Conservation (phyloP, 2,888 invertebrate species). For the Cybosia mesomella region DNA sequence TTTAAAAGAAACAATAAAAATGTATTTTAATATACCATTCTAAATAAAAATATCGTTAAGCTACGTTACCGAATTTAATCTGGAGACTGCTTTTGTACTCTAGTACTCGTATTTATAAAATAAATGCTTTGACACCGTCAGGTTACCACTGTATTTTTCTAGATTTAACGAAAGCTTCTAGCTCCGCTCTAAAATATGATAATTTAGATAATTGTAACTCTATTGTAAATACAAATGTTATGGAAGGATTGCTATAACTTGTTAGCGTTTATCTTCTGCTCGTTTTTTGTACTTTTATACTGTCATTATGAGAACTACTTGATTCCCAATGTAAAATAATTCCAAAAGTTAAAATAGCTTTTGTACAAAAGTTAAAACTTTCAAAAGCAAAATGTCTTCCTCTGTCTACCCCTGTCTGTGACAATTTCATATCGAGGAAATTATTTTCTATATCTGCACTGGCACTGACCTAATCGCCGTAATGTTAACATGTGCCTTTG, state of each 20-base stretch:
- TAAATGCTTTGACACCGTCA: slow-evolving; percentile 79
- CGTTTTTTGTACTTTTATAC: slow-evolving; percentile 86
- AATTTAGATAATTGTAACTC: slow-evolving; percentile 57
- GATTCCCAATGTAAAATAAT: slow-evolving; percentile 49
- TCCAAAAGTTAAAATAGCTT: slow-evolving; percentile 54
- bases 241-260: slow-evolving; percentile 66
- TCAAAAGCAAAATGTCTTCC: slow-evolving; percentile 78
- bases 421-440: slow-evolving; percentile 63
- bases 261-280: slow-evolving; percentile 68
- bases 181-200: slow-evolving; percentile 56
- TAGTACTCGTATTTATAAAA: slow-evolving; percentile 75
- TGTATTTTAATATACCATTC: slow-evolving; percentile 67
- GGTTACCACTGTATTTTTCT: slow-evolving; percentile 85
- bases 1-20: slow-evolving; percentile 67
- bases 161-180: slow-evolving; percentile 72
- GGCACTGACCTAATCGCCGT: slow-evolving; percentile 53
- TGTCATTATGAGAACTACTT: slow-evolving; percentile 56
- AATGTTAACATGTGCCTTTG: slow-evolving; percentile 45
- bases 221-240: slow-evolving; percentile 72
- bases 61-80: slow-evolving; percentile 88
- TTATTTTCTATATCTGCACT: slow-evolving; percentile 59
- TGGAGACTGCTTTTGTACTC: slow-evolving; percentile 88
- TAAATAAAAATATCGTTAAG: slow-evolving; percentile 75
- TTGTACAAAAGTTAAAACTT: slow-evolving; percentile 56
- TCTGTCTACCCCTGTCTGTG: slow-evolving; percentile 74